Conservation (phyloP, 1,140 invertebrate genomes). For the Heliconius hewitsoni region DNA sequence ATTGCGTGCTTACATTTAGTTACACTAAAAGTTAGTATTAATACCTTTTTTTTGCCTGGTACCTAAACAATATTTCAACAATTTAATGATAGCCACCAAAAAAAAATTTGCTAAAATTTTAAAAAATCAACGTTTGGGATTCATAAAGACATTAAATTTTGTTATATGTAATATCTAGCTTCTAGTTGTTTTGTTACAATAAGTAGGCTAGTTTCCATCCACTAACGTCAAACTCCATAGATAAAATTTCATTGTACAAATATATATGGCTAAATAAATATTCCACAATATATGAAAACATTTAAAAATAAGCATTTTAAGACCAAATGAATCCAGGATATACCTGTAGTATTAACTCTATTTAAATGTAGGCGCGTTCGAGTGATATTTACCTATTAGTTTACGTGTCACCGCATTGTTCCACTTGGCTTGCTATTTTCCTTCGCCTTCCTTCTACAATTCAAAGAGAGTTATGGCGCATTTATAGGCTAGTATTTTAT, state of each 20-base stretch:
- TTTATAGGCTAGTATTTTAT: neutral
- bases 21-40: neutral
- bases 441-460: constrained; percentile 13
- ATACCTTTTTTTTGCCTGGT: neutral
- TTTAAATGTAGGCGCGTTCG: constrained; percentile 1
- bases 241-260: too few species aligned
- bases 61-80: neutral
- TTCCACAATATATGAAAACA: too few species aligned
- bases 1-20: neutral
- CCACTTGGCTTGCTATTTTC: constrained; percentile 35
- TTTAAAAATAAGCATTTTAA: neutral
- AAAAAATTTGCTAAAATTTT: too few species aligned
- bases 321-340: neutral
- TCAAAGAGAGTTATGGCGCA: neutral
- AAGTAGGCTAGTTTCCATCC: too few species aligned
- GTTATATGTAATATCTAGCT: too few species aligned
- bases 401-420: constrained; percentile 55
- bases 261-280: too few species aligned
- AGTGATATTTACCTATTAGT: constrained; percentile 25
- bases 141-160: too few species aligned
- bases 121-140: too few species aligned
- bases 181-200: too few species aligned
- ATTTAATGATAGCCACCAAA: neutral
- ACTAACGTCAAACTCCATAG: too few species aligned
- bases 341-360: neutral